These are phyloP conservation scores for Notolepis coatsorum DNA, from an alignment of 2,797 vertebrate species.

Conservation along the genomic window DNA sequence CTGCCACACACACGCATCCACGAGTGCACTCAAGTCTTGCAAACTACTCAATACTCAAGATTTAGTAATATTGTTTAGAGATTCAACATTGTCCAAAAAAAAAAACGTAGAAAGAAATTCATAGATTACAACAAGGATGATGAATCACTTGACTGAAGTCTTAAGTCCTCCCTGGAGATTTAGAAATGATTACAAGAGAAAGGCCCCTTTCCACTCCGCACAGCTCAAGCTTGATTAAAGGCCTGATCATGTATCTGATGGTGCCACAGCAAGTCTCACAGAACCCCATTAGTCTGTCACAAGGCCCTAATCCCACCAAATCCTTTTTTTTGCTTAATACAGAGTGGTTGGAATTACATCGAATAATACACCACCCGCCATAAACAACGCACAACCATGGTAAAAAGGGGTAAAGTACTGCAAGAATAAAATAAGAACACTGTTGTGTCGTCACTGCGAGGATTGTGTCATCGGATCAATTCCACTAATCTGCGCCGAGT, in stretches of 20 bases:
- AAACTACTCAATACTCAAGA: constrained; percentile 9
- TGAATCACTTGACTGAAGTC: constrained; percentile 32
- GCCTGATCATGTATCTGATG: constrained; percentile 71
- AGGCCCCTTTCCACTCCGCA: constrained; percentile 41
- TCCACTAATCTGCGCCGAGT: constrained; percentile 67
- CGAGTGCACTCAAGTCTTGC: neutral
- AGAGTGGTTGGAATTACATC: constrained; percentile 45
- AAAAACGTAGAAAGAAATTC: neutral
- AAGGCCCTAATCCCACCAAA: constrained; percentile 74
- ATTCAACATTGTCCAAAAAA: constrained; percentile 24
- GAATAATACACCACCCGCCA: constrained; percentile 45
- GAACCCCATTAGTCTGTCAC: constrained; percentile 65
- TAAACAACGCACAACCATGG: constrained; percentile 39
- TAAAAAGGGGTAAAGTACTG: constrained; percentile 44
- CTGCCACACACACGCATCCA: neutral
- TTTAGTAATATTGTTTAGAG: constrained; percentile 6
- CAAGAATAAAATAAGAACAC: constrained; percentile 45
- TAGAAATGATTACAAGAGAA: constrained; percentile 68
- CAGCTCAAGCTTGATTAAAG: constrained; percentile 70
- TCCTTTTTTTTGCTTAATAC: constrained; percentile 75
- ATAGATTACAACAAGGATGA: constrained; percentile 32
- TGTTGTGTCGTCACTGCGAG: constrained; percentile 39
- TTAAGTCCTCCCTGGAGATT: constrained; percentile 41
- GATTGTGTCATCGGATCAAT: constrained; percentile 65
- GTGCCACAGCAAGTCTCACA: constrained; percentile 63